Percentiles rank a stretch among this genome's conserved stretches.
Evolutionary conservation across 2,797 vertebrate genomes (phyloP).

Genomic region (Emydoidea blandingii): DNA sequence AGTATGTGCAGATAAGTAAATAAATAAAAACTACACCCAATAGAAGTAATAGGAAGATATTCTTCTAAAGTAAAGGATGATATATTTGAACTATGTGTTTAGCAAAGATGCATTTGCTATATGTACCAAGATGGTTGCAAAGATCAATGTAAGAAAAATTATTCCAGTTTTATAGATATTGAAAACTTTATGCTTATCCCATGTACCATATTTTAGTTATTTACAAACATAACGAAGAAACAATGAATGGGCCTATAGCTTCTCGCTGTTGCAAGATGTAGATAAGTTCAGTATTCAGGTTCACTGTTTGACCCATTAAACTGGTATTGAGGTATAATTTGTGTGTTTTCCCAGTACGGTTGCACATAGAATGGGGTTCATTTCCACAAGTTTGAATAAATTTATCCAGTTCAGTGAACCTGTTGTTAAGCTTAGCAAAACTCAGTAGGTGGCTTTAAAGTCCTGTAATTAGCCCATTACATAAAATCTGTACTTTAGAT

Average conservation of each 20-base stretch:
- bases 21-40: background rate
- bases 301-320: constrained; percentile 89
- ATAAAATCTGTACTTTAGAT: constrained; percentile 88
- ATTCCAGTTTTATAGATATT: constrained; percentile 14
- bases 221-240: constrained; percentile 79
- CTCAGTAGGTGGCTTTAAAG: constrained; percentile 89
- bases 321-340: constrained; percentile 89
- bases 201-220: constrained; percentile 63
- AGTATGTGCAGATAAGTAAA: background rate
- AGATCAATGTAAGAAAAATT: constrained; percentile 50
- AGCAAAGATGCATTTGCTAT: background rate
- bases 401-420: constrained; percentile 90
- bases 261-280: constrained; percentile 81
- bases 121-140: background rate
- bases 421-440: constrained; percentile 88
- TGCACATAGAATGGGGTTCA: constrained; percentile 87
- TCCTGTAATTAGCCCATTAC: constrained; percentile 89
- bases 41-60: background rate
- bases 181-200: constrained; percentile 48
- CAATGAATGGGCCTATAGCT: constrained; percentile 75
- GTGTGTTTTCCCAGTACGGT: constrained; percentile 88
- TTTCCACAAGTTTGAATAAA: constrained; percentile 90
- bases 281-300: constrained; percentile 86
- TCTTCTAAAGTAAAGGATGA: background rate
- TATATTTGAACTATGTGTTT: constrained; percentile 24